phyloP scores from a whole-genome alignment of 2,888 invertebrate species.

The Pilophorus perplexus region DNA sequence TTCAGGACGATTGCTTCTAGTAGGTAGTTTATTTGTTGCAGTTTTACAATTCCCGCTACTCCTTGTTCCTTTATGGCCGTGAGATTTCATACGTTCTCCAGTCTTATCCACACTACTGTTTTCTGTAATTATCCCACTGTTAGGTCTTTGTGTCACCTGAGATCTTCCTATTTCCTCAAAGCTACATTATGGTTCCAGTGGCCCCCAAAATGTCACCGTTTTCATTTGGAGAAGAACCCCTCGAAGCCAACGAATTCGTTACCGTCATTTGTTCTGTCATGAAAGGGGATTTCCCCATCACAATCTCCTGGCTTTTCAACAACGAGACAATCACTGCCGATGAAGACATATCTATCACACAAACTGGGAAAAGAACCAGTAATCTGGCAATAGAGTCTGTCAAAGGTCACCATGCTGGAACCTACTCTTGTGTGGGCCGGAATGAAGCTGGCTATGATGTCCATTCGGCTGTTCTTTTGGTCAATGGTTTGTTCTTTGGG shows the following conservation, averaged over 20 bases:
- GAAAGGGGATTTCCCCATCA: slow-evolving; percentile 63
- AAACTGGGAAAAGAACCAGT: slow-evolving; percentile 63
- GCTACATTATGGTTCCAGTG: slow-evolving; percentile 48
- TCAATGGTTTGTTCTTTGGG: too few relatives aligned
- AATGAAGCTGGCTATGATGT: slow-evolving; percentile 67
- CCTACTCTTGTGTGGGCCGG: slow-evolving; percentile 68
- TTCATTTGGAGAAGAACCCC: slow-evolving; percentile 51
- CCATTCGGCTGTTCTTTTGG: slow-evolving; percentile 64
- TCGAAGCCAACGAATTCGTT: slow-evolving; percentile 51
- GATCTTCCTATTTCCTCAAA: too few relatives aligned
- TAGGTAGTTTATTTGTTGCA: too few relatives aligned
- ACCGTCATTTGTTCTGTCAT: slow-evolving; percentile 56
- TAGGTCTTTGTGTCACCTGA: too few relatives aligned
- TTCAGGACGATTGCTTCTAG: too few relatives aligned
- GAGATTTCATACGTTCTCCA: too few relatives aligned
- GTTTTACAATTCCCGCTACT: too few relatives aligned
- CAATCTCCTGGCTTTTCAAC: slow-evolving; percentile 65
- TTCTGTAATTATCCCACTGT: too few relatives aligned
- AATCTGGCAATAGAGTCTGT: slow-evolving; percentile 65
- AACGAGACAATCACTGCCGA: slow-evolving; percentile 55
- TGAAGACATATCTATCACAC: slow-evolving; percentile 58
- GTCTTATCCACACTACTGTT: too few relatives aligned
- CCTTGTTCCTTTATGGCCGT: too few relatives aligned
- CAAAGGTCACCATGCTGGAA: slow-evolving; percentile 68
- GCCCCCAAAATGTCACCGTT: slow-evolving; percentile 47